These are phyloP conservation scores for Australoheros scitulus DNA, from an alignment of 2,113 vertebrate species.

Conservation along the genomic window DNA sequence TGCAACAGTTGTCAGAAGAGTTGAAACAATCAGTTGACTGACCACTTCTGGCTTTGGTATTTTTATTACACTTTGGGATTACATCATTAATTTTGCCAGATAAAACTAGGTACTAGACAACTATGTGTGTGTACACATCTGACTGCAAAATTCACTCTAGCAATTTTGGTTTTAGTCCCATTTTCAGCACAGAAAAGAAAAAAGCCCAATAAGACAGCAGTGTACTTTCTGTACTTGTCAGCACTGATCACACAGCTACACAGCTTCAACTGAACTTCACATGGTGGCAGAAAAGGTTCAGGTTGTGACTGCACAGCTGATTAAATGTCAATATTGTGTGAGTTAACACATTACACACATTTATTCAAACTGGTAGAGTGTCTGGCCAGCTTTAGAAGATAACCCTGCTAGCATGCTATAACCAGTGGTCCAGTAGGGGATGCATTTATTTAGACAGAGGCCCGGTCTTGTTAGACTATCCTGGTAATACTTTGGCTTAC, in stretches of 20 bases:
- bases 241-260: neutral
- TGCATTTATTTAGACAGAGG: too few species aligned
- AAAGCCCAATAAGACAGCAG: too few species aligned
- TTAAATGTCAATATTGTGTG: neutral
- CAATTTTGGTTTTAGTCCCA: neutral
- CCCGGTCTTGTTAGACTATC: too few species aligned
- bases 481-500: too few species aligned
- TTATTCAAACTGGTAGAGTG: neutral
- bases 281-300: neutral
- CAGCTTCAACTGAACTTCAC: neutral
- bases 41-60: neutral
- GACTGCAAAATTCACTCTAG: neutral
- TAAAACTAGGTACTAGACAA: too few species aligned
- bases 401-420: neutral
- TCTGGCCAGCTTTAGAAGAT: neutral
- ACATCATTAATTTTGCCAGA: neutral
- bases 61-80: neutral
- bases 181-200: too few species aligned
- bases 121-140: neutral
- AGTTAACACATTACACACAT: neutral
- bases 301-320: neutral
- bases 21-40: neutral
- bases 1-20: neutral
- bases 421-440: too few species aligned
- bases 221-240: neutral